These are phyloP conservation scores for Oncorhynchus keta DNA, from an alignment of 2,113 vertebrate species.

Conservation along the genomic window DNA sequence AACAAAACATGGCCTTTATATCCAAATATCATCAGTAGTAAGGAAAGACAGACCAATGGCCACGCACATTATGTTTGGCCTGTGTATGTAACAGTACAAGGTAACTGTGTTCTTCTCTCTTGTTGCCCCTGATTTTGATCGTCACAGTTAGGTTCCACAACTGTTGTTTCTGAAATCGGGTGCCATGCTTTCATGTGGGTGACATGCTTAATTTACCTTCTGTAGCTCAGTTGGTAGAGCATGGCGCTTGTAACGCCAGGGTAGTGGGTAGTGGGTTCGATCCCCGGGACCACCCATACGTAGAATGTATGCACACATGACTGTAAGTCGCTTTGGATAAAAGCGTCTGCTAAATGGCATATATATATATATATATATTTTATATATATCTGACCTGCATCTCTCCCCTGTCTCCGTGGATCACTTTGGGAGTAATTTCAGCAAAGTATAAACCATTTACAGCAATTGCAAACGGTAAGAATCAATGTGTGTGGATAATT, in stretches of 20 bases:
- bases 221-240: too few species aligned
- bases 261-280: too few species aligned
- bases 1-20: conserved; percentile 4
- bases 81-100: conserved; percentile 16
- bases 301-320: too few species aligned
- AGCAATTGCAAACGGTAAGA: conserved; percentile 65
- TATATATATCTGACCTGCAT: conserved; percentile 52
- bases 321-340: too few species aligned
- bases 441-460: conserved; percentile 73
- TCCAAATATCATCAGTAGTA: conserved; percentile 17
- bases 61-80: conserved; percentile 1
- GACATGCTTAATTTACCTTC: conserved; percentile 51
- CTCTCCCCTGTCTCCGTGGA: conserved; percentile 21
- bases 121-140: conserved; percentile 32
- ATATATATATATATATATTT: too few species aligned
- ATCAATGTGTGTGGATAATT: conserved; percentile 70
- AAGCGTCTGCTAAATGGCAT: too few species aligned
- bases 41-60: neutral
- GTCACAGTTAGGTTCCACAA: conserved; percentile 46
- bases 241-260: too few species aligned
- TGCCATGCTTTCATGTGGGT: conserved; percentile 21
- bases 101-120: conserved; percentile 10
- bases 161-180: conserved; percentile 16
- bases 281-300: too few species aligned
- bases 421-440: conserved; percentile 46